Percentiles rank a stretch among this genome's conserved stretches.
phyloP scores from a whole-genome alignment of 2,797 vertebrate genomes.

The Harpagifer antarcticus region DNA sequence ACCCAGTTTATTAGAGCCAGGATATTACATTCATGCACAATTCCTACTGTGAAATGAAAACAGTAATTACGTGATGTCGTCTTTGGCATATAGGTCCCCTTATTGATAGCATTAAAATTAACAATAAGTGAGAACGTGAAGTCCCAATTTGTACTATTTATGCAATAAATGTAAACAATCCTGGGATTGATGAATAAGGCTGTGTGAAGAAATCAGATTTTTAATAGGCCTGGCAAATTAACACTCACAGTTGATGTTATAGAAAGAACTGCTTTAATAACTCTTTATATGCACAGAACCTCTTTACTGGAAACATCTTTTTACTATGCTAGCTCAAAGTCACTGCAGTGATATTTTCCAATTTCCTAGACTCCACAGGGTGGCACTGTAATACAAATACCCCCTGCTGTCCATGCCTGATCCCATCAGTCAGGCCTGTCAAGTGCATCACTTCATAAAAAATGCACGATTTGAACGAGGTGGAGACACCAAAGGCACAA shows the following conservation, averaged over 20 bases:
- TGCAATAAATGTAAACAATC: not conserved
- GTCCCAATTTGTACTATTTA: not conserved
- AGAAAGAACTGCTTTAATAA: not conserved
- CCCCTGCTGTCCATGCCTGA: constrained; percentile 16
- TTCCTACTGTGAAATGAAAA: constrained; percentile 14
- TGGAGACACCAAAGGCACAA: not conserved
- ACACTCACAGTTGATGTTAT: not conserved
- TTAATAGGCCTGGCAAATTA: not conserved
- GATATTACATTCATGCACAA: not conserved
- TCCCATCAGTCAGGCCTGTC: constrained; percentile 31
- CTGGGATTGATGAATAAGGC: not conserved
- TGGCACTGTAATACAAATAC: constrained; percentile 74
- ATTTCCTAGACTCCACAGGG: constrained; percentile 56
- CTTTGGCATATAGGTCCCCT: not conserved
- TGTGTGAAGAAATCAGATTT: not conserved
- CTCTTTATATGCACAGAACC: not conserved
- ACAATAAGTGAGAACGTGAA: not conserved
- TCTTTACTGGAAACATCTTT: not conserved
- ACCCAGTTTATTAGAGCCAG: not conserved
- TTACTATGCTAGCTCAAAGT: not conserved
- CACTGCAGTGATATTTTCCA: constrained; percentile 6
- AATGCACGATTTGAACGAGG: not conserved
- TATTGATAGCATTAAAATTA: not conserved
- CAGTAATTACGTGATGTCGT: not conserved
- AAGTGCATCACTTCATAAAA: constrained; percentile 7